Evolutionary conservation across 2,888 invertebrate species (phyloP).

Genomic region (Pemphredon lugubris): DNA sequence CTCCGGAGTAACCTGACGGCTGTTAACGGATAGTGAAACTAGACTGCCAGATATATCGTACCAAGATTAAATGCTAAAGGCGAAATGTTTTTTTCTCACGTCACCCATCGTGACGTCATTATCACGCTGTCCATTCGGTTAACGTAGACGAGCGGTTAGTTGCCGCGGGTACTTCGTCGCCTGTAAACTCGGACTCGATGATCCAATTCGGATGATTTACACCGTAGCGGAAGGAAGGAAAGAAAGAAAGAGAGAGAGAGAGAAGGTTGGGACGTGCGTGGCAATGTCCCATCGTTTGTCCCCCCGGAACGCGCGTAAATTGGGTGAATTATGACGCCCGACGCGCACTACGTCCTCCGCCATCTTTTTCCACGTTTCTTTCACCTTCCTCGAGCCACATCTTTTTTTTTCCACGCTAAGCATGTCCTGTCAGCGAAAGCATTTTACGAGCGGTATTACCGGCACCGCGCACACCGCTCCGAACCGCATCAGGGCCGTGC

Average conservation of each 20-base stretch:
- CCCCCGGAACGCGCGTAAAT: slow-evolving; percentile 61
- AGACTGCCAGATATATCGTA: too few species aligned
- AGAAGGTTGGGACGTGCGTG: slow-evolving; percentile 4
- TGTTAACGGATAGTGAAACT: too few species aligned
- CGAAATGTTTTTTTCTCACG: too few species aligned
- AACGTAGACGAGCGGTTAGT: neutral
- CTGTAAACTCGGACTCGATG: too few species aligned
- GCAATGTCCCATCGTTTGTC: slow-evolving; percentile 25
- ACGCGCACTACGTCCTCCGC: slow-evolving; percentile 9
- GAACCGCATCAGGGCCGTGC: slow-evolving; percentile 54
- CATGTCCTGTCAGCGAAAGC: slow-evolving; percentile 74
- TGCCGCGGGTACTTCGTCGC: too few species aligned
- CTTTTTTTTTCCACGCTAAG: slow-evolving; percentile 66
- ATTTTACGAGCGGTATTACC: slow-evolving; percentile 72
- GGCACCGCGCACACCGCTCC: slow-evolving; percentile 52
- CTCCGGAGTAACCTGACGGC: too few species aligned
- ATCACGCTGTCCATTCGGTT: slow-evolving; percentile 1
- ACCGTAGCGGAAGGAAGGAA: neutral
- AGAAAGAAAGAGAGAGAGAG: neutral
- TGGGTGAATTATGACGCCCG: slow-evolving; percentile 64
- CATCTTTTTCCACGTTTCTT: slow-evolving; percentile 4
- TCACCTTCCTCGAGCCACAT: slow-evolving; percentile 31
- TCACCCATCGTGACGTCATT: neutral
- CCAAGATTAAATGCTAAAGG: too few species aligned
- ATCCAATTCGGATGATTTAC: slow-evolving; percentile 1